These are phyloP conservation scores for Griposia aprilina DNA, from an alignment of 2,888 invertebrate species.

Conservation along the genomic window DNA sequence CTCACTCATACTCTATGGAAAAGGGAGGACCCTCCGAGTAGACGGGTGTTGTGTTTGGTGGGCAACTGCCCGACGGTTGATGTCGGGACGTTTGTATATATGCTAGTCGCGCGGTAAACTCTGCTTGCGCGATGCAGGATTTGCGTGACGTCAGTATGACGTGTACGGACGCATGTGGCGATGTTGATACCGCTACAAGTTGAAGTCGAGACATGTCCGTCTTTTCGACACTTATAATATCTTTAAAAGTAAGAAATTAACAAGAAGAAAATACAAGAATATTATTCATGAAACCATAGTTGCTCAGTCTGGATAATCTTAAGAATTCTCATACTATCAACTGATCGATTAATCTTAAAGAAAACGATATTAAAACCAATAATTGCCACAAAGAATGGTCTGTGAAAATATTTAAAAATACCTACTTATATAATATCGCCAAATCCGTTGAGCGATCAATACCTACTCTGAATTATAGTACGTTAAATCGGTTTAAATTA, in stretches of 20 bases:
- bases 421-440: constrained; percentile 69
- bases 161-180: no score
- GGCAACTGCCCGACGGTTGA: no score
- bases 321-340: not conserved
- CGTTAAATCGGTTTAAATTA: not conserved
- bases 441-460: constrained; percentile 54
- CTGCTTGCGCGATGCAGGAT: no score
- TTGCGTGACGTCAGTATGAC: no score
- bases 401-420: constrained; percentile 78
- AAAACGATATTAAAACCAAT: constrained; percentile 31
- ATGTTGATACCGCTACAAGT: no score
- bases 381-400: constrained; percentile 58
- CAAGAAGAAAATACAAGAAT: not conserved
- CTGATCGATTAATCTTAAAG: constrained; percentile 18
- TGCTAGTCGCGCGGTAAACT: no score
- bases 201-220: not conserved
- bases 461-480: not conserved
- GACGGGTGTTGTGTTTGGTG: no score
- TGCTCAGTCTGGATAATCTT: not conserved
- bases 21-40: no score
- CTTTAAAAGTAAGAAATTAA: not conserved
- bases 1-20: no score
- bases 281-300: not conserved
- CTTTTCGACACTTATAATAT: not conserved
- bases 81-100: no score